These are phyloP conservation scores for Fregetta grallaria DNA, from an alignment of 2,113 vertebrate species.

Conservation along the genomic window DNA sequence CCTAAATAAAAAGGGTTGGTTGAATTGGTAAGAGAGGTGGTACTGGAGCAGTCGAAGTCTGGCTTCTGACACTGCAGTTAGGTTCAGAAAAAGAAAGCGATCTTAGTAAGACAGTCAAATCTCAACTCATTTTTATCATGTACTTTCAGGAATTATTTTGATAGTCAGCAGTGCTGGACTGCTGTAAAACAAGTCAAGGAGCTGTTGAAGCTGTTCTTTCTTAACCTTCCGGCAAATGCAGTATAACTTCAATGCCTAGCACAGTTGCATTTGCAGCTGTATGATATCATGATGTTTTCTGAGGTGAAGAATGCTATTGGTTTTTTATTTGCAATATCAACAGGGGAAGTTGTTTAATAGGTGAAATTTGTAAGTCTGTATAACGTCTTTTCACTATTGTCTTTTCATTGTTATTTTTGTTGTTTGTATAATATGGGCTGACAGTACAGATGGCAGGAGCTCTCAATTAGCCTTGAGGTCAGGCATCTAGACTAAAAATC, in stretches of 20 bases:
- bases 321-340: not conserved
- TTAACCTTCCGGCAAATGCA: not conserved
- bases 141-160: not conserved
- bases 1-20: not conserved
- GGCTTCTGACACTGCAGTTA: not conserved
- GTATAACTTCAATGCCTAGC: not conserved
- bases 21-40: not conserved
- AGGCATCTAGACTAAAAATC: constrained; percentile 28
- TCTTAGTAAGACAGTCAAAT: not conserved
- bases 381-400: not conserved
- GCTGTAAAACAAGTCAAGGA: not conserved
- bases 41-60: not conserved
- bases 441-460: not conserved
- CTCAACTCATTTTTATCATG: not conserved
- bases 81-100: not conserved
- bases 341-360: not conserved
- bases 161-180: not conserved
- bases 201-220: not conserved
- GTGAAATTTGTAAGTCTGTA: not conserved
- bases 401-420: not conserved
- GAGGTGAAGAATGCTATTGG: not conserved
- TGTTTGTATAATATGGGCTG: not conserved
- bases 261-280: not conserved
- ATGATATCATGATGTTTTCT: not conserved
- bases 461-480: constrained; percentile 45